These are phyloP conservation scores for Phenganax marumi DNA, from an alignment of 92 coral and sea anemone species.

Conservation along the genomic window DNA sequence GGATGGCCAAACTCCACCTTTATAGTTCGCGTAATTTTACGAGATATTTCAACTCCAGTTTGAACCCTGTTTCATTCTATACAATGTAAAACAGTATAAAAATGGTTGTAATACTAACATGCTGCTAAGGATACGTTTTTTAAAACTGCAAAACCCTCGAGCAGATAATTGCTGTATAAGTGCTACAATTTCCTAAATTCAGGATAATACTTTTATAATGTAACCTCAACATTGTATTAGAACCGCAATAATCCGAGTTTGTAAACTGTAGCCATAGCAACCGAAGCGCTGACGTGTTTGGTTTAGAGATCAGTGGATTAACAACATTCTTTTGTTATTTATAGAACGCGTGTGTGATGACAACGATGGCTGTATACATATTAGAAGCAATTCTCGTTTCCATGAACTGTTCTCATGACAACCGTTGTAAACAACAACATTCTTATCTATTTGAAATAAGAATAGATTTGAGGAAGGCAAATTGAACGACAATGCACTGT, in stretches of 20 bases:
- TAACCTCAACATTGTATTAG: not conserved
- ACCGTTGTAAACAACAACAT: conserved; percentile 17
- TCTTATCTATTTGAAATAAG: not conserved
- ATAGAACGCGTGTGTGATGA: conserved; percentile 19
- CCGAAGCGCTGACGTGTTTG: not conserved
- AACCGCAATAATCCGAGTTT: conserved; percentile 2
- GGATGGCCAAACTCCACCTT: too few relatives aligned
- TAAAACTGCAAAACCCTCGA: not conserved
- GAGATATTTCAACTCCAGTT: too few relatives aligned
- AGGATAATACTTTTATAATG: conserved; percentile 18
- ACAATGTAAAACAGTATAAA: too few relatives aligned
- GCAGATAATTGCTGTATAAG: conserved; percentile 3
- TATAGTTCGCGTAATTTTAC: too few relatives aligned
- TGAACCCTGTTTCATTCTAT: too few relatives aligned
- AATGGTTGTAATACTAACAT: too few relatives aligned
- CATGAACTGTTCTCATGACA: conserved; percentile 30
- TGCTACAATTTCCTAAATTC: conserved; percentile 4
- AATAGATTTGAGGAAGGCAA: too few relatives aligned
- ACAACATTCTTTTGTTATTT: conserved; percentile 20
- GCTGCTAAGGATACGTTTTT: too few relatives aligned
- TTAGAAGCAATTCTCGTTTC: conserved; percentile 28
- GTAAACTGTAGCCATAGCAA: conserved; percentile 13
- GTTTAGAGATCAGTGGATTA: conserved; percentile 28
- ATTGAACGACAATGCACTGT: too few relatives aligned
- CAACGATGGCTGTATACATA: conserved; percentile 30